Evolutionary conservation across 2,888 invertebrate species (phyloP), one percentile per base, ranked within the genome.

Genomic region (Hymenopus coronatus): DNA sequence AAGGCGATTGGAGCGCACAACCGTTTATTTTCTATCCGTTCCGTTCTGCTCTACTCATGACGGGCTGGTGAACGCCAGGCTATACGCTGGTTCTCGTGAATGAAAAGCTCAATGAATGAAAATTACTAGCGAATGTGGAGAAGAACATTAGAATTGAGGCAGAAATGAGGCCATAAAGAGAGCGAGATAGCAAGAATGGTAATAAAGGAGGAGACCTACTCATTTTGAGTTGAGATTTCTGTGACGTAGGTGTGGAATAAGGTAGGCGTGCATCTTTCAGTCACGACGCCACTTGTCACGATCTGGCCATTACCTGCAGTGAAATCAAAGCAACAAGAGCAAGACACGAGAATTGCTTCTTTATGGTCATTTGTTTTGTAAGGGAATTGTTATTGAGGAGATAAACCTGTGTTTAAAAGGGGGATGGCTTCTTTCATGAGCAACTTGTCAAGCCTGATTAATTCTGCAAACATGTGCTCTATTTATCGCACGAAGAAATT

Each of bases 91-190:
- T 70, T 70, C 54, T 70, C 54, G 54, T 86, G 86, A 86, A 86
- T 86, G 86, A 81, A 86, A 86, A 1, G 8, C 28, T 81, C 70
- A 25, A 82, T 86, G 86, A 86, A 86, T 86, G 86, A 86, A 86
- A 81, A 20, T 81, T 33, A 85, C 85, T 20, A 85, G 14, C 20
- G 14, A 85, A 15, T 70, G 6, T 15, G 54, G 1, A 70, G 54
- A 70, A 25, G 54, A 70, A 70, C 54, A 25, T 70, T 70, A 70
- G 54, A 20, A 70, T 70, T 70, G 54, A 70, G 54, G 54, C 54
- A 70, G 54, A 20, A 70, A 70, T 70, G 54, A 70, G 54, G 54
- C 54, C 54, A 70, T 70, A 70, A 70, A 70, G 20, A 6, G 25
- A 70, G 54, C 6, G 6, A 70, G 54, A 70, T 6, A 70, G 54